Percentiles rank a stretch among this genome's conserved stretches.
These are phyloP conservation scores for Lophochroa leadbeateri DNA, from an alignment of 2,113 vertebrate species.

Conservation along the genomic window DNA sequence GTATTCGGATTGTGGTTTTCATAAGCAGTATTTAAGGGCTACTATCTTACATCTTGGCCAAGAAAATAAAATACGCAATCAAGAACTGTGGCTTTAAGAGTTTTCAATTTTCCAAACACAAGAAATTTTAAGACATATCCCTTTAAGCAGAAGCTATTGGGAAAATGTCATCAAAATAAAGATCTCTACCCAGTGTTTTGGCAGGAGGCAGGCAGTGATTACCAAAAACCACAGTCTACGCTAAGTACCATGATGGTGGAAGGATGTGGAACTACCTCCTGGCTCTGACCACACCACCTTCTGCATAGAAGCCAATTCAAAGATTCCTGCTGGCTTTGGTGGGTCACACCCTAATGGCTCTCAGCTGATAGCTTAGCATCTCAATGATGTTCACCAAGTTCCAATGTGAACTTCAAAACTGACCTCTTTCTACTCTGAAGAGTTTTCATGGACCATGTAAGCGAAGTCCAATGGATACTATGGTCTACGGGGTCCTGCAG, in stretches of 20 bases:
- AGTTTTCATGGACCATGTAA: background rate
- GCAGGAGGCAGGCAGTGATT: background rate
- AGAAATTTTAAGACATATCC: background rate
- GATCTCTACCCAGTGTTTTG: background rate
- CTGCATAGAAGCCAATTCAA: background rate
- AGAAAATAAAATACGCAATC: background rate
- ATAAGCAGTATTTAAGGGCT: background rate
- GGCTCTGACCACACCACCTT: background rate
- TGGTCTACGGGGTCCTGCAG: background rate
- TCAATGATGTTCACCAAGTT: background rate
- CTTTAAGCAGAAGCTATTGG: background rate
- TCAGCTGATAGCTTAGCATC: background rate
- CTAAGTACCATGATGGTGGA: background rate
- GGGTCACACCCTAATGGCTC: background rate
- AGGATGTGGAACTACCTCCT: background rate
- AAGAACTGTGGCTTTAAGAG: background rate
- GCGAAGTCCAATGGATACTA: background rate
- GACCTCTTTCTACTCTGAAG: background rate
- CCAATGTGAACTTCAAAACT: background rate
- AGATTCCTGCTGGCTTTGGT: background rate
- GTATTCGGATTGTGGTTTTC: background rate
- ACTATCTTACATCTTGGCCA: background rate
- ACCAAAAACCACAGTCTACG: background rate
- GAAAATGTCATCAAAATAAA: background rate
- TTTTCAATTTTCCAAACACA: background rate